phyloP scores from a whole-genome alignment of 2,888 invertebrate genomes.

The Achlya flavicornis region DNA sequence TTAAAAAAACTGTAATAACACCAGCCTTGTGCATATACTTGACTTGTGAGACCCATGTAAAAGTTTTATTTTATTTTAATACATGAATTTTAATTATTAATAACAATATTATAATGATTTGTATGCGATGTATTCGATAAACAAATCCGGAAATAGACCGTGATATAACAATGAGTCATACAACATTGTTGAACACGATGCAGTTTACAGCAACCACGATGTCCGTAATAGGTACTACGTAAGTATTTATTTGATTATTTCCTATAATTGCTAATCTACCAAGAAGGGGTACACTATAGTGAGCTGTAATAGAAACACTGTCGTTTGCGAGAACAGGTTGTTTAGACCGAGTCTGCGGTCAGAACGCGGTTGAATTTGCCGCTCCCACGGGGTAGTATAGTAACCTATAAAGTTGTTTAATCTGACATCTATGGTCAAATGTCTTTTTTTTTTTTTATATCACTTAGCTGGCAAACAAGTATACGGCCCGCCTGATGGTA shows the following conservation, averaged over 20 bases:
- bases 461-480: no score
- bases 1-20: no score
- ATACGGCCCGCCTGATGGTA: no score
- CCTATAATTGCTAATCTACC: background rate
- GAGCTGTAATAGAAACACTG: background rate
- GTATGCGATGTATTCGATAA: no score
- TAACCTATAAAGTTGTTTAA: conserved; percentile 24
- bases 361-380: conserved; percentile 21
- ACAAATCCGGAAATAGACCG: background rate
- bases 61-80: no score
- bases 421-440: no score
- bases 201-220: background rate
- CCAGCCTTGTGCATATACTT: no score
- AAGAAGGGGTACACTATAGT: conserved; percentile 6
- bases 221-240: background rate
- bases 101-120: no score
- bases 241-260: background rate
- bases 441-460: no score
- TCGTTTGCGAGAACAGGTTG: conserved; percentile 18
- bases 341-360: conserved; percentile 22
- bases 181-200: background rate
- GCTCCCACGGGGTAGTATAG: conserved; percentile 39
- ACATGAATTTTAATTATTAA: no score
- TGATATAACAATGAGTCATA: background rate
- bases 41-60: no score